Base-by-base conservation (phyloP, 2,797 vertebrate genomes). In the Anguilla pacifica region DNA sequence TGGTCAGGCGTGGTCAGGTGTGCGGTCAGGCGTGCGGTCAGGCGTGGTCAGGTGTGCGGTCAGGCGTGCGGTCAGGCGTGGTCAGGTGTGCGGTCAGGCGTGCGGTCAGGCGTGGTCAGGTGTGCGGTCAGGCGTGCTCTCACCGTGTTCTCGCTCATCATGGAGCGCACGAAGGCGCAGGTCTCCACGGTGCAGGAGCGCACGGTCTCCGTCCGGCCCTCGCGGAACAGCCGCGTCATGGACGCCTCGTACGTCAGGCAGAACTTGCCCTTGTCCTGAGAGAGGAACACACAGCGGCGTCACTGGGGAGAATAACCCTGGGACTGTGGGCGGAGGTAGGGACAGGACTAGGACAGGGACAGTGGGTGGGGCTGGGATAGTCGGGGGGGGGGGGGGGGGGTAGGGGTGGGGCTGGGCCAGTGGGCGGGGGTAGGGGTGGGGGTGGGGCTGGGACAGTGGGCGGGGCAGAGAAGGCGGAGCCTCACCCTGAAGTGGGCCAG, bases 171-270 rank as follows among this genome's bases (percentile, higher is more conserved):
- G 15, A 99, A 99, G 19, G 93, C 90, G 87, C 97, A 97, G 0
- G 97, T 97, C 89, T 99, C 97, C 0, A 89, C 6, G 0, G 97
- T 98, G 90, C 98, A 99, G 0, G 98, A 99, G 1, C 98, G 98
- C 85, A 99, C 98, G 0, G 98, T 99, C 95, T 99, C 98, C 0
- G 98, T 99, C 81, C 98, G 95, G 59, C 98, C 98, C 89, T 99
- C 98, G 57, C 98, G 96, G 96, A 98, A 99, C 87, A 99, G 92
- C 15, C 98, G 97, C 0, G 98, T 99, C 98, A 99, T 99, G 86
- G 98, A 99, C 1, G 98, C 98, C 90, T 99, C 98, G 0, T 99
- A 99, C 0, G 98, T 99, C 91, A 99, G 95, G 90, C 96, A 99
- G 93, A 99, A 99, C 89, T 98, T 98, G n/a, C 96, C 96, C 96